These are phyloP conservation scores for Nezara viridula DNA, from an alignment of 2,888 invertebrate species.

Conservation along the genomic window DNA sequence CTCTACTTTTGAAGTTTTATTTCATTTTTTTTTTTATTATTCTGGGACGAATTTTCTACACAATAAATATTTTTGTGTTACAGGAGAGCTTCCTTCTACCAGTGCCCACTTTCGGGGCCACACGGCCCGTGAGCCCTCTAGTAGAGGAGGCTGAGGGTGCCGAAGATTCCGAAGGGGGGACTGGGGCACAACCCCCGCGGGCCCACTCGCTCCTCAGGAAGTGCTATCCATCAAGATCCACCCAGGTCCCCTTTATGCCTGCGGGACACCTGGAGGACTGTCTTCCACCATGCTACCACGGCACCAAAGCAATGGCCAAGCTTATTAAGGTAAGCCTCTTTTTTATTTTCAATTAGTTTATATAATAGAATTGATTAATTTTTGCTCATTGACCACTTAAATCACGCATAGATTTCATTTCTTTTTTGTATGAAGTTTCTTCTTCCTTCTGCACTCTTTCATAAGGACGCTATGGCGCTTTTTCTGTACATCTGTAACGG, in stretches of 20 bases:
- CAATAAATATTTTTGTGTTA: not conserved
- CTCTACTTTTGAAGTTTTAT: too few relatives aligned
- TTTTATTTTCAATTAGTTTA: too few relatives aligned
- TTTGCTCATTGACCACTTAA: too few relatives aligned
- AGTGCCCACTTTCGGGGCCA: slow-evolving; percentile 67
- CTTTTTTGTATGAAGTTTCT: too few relatives aligned
- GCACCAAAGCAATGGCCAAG: slow-evolving; percentile 73
- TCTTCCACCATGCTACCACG: slow-evolving; percentile 74
- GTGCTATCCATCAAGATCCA: slow-evolving; percentile 69
- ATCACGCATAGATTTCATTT: too few relatives aligned
- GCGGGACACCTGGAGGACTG: slow-evolving; percentile 71
- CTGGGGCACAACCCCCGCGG: slow-evolving; percentile 60
- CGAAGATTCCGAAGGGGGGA: slow-evolving; percentile 65
- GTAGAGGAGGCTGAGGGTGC: slow-evolving; percentile 67
- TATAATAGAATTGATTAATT: too few relatives aligned
- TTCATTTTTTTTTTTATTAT: too few relatives aligned
- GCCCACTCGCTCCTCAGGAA: slow-evolving; percentile 67
- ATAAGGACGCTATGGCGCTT: too few relatives aligned
- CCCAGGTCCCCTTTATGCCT: slow-evolving; percentile 70
- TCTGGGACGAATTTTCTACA: too few relatives aligned
- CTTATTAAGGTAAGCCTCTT: slow-evolving; percentile 73
- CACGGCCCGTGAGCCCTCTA: slow-evolving; percentile 67
- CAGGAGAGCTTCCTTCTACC: slow-evolving; percentile 68
- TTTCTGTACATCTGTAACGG: too few relatives aligned
- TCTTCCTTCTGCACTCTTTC: too few relatives aligned